Conservation (phyloP, 2,113 vertebrate species). For the Chrysochloris asiatica region DNA sequence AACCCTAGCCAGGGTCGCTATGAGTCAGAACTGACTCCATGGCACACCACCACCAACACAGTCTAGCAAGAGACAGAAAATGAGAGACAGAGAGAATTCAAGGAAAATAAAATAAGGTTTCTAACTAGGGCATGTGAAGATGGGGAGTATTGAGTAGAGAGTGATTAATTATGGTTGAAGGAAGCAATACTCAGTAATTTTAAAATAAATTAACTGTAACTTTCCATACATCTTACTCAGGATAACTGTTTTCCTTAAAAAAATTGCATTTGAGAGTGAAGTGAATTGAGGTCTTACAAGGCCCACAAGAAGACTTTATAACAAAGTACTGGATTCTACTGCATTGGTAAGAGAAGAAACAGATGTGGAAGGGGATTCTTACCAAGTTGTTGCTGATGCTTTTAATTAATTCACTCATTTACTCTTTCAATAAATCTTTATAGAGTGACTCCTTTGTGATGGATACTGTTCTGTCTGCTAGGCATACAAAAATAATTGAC, state of each 20-base stretch:
- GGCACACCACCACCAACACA: no score
- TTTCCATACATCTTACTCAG: background rate
- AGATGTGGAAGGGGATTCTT: background rate
- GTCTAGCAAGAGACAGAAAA: background rate
- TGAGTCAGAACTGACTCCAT: no score
- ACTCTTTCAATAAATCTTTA: background rate
- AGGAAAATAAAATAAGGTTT: conserved; percentile 2
- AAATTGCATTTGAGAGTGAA: background rate
- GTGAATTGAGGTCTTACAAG: background rate
- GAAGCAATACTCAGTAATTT: background rate
- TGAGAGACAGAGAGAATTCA: background rate
- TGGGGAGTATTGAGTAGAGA: background rate
- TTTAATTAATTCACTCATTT: background rate
- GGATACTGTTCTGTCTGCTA: background rate
- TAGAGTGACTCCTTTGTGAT: background rate
- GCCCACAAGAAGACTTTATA: background rate
- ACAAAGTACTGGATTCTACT: background rate
- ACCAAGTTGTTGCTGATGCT: background rate
- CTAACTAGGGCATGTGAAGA: conserved; percentile 42
- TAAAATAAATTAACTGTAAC: conserved; percentile 2
- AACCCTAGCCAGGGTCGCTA: no score
- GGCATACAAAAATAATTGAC: background rate
- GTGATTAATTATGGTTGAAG: conserved; percentile 32
- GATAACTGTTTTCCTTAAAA: background rate
- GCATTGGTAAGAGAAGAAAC: background rate